phyloP scores from a whole-genome alignment of 30 jellyfish, hydroid and myxozoan species.

The Hydractinia symbiolongicarpus region DNA sequence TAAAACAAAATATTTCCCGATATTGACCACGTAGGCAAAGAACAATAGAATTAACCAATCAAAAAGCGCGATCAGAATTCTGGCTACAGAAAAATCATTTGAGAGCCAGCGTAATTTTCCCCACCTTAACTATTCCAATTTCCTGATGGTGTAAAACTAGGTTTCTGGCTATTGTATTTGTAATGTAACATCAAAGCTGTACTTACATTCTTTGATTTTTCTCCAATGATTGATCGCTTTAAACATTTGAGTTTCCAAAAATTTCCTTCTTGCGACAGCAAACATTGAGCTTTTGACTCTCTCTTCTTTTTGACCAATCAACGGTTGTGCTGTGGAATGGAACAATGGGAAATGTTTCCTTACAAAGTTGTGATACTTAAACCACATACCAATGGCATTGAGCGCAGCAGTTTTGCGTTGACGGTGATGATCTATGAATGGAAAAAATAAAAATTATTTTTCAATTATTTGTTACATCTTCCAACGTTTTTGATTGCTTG shows the following conservation, averaged over 20 bases:
- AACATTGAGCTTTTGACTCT: not conserved
- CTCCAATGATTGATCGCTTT: slow-evolving; percentile 16
- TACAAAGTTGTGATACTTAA: slow-evolving; percentile 29
- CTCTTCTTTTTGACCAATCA: not conserved
- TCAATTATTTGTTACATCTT: too few species aligned
- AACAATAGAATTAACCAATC: too few species aligned
- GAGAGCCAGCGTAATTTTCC: too few species aligned
- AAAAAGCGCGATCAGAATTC: too few species aligned
- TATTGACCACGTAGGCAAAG: too few species aligned
- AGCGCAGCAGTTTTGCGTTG: slow-evolving; percentile 48
- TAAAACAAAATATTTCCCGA: too few species aligned
- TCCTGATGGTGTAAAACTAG: not conserved
- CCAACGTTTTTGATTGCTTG: too few species aligned
- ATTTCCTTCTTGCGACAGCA: not conserved
- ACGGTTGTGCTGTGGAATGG: not conserved
- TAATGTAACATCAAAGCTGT: not conserved
- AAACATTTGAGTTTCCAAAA: slow-evolving; percentile 8
- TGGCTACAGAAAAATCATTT: too few species aligned
- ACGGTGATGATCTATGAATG: slow-evolving; percentile 40
- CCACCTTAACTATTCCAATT: too few species aligned
- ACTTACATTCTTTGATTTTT: slow-evolving; percentile 11
- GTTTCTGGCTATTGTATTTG: not conserved
- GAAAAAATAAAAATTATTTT: not conserved
- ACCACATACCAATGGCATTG: slow-evolving; percentile 64
- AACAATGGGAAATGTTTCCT: slow-evolving; percentile 5